Evolutionary conservation across 2,888 invertebrate genomes (phyloP), one percentile per base, ranked within the genome.

Genomic region (Halictus quadricinctus): DNA sequence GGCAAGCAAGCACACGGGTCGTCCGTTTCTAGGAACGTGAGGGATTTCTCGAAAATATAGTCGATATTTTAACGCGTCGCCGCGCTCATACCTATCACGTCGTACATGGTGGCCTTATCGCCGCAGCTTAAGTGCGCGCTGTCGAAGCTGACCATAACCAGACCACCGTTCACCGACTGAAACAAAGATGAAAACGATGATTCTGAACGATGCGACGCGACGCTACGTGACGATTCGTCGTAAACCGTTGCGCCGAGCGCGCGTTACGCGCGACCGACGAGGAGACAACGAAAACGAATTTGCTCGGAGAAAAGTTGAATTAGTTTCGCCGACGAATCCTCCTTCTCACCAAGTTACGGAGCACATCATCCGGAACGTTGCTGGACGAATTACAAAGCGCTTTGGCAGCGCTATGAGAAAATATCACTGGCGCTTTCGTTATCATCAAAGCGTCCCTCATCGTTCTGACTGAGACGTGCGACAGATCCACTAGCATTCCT

Each of bases 401-500:
- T 81, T 95, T 95, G 21, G 96, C 96, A 2, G 96, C 96, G 13
- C 96, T 96, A 92, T 97, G 97, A 73, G 96, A 96, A 89, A 96
- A 96, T 81, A 97, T 95, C 77, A 97, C 96, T 1, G 97, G 97
- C 0, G 97, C 96, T 88, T 95, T 95, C 1, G 96, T 96, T 3
- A 95, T 95, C 46, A 95, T 95, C 70, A 97, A 92, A 3, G 96
- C 96, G 88, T 96, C 96, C 36, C 95, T 94, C 96, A 97, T 96
- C 10, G 96, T 96, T 79, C 95, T 94, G 83, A 96, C 95, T 15
- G 96, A 96, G 1, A 96, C 96, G 93, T 97, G 96, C 3, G 96
- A 96, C 76, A 96, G 95, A 92, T 97, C 97, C 72, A 97, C 96
- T 81, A 97, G 94, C 96, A 97, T 97, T 5, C 97, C 97, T 75